These are phyloP conservation scores for Pollimyrus isidori DNA, from an alignment of 2,113 vertebrate species.

Conservation along the genomic window DNA sequence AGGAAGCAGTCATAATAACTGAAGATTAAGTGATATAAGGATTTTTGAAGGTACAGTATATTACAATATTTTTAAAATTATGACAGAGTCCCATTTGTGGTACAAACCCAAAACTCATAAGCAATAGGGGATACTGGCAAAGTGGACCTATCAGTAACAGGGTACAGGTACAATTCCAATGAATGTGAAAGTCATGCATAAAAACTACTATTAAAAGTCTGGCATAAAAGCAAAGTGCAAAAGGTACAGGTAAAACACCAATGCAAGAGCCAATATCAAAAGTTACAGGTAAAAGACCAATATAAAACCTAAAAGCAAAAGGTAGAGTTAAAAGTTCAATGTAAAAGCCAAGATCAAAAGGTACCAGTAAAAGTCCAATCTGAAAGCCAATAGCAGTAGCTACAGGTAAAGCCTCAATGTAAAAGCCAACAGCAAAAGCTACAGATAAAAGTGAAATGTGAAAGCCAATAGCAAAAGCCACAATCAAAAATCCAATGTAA, in stretches of 20 bases:
- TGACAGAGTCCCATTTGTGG: not conserved
- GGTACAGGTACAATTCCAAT: not conserved
- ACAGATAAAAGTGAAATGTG: not conserved
- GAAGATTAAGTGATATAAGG: not conserved
- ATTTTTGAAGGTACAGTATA: not conserved
- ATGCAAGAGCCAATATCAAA: not conserved
- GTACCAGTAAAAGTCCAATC: not conserved
- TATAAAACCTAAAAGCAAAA: not conserved
- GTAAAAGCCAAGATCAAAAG: not conserved
- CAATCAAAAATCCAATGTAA: accelerated
- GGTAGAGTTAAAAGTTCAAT: not conserved
- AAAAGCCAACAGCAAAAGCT: not conserved
- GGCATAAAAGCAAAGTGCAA: not conserved
- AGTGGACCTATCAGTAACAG: not conserved
- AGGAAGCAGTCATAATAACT: not conserved
- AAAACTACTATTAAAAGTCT: not conserved
- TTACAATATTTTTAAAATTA: not conserved
- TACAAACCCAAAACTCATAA: not conserved
- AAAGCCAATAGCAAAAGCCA: not conserved
- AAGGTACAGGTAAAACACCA: not conserved
- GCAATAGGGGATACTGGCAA: not conserved
- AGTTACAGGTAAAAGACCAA: not conserved
- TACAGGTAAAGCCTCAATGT: not conserved
- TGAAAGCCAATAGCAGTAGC: not conserved
- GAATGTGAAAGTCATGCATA: not conserved